phyloP scores from a whole-genome alignment of 2,113 vertebrate genomes.

The Semicossyphus pulcher region DNA sequence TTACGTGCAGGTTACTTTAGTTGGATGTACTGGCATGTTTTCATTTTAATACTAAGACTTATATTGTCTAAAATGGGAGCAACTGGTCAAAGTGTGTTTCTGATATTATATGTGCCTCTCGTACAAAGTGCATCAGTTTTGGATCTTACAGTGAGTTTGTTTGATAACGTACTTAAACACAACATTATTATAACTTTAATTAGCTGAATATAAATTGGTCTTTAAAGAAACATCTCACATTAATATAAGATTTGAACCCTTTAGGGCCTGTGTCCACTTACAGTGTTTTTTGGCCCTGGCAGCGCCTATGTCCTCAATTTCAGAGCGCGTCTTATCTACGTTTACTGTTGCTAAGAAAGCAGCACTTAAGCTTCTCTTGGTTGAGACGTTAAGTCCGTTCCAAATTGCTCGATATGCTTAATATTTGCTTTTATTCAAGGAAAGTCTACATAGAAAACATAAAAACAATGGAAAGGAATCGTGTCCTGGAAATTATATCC shows the following conservation, averaged over 20 bases:
- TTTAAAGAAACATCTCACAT: conserved; percentile 13
- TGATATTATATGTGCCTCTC: conserved; percentile 1
- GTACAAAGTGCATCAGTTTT: conserved; percentile 46
- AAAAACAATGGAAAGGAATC: no score
- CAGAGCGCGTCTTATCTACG: no score
- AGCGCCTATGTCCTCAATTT: neutral
- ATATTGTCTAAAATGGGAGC: conserved; percentile 1
- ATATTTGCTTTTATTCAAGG: no score
- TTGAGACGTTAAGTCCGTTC: no score
- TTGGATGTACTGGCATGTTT: neutral
- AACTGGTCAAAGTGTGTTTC: neutral
- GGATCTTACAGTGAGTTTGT: conserved; percentile 21
- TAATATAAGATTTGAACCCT: neutral
- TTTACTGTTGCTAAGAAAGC: no score
- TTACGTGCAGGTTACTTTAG: neutral
- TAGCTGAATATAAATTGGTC: conserved; percentile 16
- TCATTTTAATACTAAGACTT: no score
- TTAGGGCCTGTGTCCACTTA: neutral
- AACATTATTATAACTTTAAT: neutral
- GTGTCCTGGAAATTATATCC: no score
- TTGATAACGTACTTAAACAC: neutral
- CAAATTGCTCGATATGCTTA: no score
- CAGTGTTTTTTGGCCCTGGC: no score
- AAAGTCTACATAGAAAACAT: no score
- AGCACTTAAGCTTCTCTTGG: no score